phyloP scores from a whole-genome alignment of 2,797 vertebrate genomes.

The Rhabdophis nuchalis region DNA sequence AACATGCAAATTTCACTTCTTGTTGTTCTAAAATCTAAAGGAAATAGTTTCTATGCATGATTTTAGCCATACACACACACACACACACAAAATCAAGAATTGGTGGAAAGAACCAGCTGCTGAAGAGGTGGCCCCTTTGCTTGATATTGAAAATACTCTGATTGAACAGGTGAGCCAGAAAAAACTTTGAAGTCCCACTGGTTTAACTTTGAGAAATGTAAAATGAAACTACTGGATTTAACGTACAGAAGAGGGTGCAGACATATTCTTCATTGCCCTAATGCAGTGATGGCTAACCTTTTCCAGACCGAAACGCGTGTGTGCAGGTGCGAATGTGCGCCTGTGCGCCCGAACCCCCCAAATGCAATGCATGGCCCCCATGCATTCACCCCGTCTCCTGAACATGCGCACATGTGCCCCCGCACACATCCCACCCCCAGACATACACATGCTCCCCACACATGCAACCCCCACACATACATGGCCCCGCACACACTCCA shows the following conservation, averaged over 20 bases:
- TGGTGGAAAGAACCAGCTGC: neutral
- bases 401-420: no score
- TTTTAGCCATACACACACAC: neutral
- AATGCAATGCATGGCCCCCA: no score
- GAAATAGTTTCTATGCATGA: neutral
- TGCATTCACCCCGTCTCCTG: no score
- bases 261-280: neutral
- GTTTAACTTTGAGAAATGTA: neutral
- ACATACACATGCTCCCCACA: no score
- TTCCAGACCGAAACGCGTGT: no score
- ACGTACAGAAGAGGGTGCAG: neutral
- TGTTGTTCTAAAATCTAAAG: constrained; percentile 10
- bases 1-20: neutral
- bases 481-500: no score
- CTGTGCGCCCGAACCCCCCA: no score
- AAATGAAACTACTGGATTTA: neutral
- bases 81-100: neutral
- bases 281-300: no score
- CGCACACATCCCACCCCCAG: no score
- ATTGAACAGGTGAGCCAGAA: neutral
- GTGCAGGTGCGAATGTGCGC: no score
- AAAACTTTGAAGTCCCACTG: neutral
- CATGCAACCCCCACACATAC: no score
- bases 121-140: neutral
- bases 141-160: neutral